Percentiles rank a stretch among this genome's conserved stretches.
These are phyloP conservation scores for Scrobipalpa costella DNA, from an alignment of 2,888 invertebrate species.

Conservation along the genomic window DNA sequence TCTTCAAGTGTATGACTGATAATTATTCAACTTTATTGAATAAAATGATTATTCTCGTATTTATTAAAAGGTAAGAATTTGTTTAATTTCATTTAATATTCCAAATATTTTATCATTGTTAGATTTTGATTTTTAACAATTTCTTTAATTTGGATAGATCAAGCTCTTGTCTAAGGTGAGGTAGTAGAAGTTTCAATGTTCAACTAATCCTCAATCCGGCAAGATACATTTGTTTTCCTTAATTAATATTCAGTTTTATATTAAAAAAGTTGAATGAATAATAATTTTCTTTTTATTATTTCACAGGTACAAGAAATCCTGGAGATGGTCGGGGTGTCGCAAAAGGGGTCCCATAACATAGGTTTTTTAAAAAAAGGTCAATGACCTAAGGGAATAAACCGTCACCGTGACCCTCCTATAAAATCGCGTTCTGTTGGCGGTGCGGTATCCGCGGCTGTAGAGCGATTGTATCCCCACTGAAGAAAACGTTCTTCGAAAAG, in stretches of 20 bases:
- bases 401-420: no score
- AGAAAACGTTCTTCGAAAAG: no score
- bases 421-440: no score
- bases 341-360: no score
- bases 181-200: constrained; percentile 63
- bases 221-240: not conserved
- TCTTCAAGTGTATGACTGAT: no score
- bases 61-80: not conserved
- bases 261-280: not conserved
- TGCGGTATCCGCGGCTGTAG: no score
- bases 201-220: constrained; percentile 75
- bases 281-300: constrained; percentile 8
- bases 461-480: no score
- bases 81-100: constrained; percentile 27
- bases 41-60: no score
- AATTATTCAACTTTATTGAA: no score
- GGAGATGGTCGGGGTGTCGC: no score
- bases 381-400: no score
- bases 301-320: constrained; percentile 8
- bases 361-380: no score
- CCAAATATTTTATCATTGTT: constrained; percentile 61
- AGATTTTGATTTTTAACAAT: constrained; percentile 50
- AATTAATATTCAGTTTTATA: not conserved
- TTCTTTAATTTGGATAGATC: constrained; percentile 61
- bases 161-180: constrained; percentile 74